Evolutionary conservation across 2,797 vertebrate genomes (phyloP).

Genomic region (Mormyrops boulengeri): DNA sequence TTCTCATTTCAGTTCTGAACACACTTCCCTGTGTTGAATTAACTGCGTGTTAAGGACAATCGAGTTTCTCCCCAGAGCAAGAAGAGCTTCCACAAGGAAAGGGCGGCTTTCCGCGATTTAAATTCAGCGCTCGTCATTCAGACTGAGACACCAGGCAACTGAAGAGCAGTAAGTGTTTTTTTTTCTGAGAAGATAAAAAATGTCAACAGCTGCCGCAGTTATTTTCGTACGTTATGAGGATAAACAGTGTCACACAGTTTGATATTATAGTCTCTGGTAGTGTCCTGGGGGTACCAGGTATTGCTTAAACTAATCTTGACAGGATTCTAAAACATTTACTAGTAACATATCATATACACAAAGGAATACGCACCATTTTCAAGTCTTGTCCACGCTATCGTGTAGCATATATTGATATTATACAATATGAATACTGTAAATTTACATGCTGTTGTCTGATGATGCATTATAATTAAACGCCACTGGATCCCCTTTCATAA

Average conservation of each 20-base stretch:
- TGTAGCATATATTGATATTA: neutral
- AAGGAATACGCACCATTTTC: neutral
- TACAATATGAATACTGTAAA: neutral
- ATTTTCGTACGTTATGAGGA: conserved; percentile 16
- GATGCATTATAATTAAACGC: neutral
- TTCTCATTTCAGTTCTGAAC: conserved; percentile 43
- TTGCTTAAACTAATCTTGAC: neutral
- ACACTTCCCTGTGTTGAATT: conserved; percentile 53
- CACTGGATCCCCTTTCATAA: neutral
- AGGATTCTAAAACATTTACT: neutral
- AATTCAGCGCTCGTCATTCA: conserved; percentile 47
- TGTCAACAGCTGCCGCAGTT: conserved; percentile 55
- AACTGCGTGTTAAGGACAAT: conserved; percentile 55
- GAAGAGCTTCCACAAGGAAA: conserved; percentile 43
- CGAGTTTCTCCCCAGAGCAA: conserved; percentile 42
- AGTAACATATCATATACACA: neutral
- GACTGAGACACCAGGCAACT: conserved; percentile 45
- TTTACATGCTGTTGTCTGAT: neutral
- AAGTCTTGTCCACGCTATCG: neutral
- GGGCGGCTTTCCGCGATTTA: conserved; percentile 44
- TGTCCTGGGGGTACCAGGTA: neutral
- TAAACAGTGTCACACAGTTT: neutral
- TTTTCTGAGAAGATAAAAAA: conserved; percentile 40
- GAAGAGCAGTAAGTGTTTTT: conserved; percentile 29
- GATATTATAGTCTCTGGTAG: neutral